A percentile compares a stretch with the other conserved stretches of the same genome.
Evolutionary conservation across 2,888 invertebrate genomes (phyloP).

Genomic region (Archips crataeganus): DNA sequence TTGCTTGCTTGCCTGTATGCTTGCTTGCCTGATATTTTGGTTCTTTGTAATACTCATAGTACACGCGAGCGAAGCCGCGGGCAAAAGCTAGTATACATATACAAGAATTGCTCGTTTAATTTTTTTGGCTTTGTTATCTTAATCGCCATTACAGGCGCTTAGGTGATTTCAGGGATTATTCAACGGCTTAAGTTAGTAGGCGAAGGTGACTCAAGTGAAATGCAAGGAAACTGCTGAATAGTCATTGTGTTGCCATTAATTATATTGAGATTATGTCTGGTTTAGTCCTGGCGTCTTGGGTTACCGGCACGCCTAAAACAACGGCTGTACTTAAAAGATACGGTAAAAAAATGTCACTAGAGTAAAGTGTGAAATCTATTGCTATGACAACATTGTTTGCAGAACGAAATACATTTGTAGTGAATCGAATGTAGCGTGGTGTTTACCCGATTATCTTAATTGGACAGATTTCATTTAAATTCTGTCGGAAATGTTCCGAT

Average conservation of each 20-base stretch:
- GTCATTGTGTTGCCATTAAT: slow-evolving; percentile 5
- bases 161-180: slow-evolving; percentile 1
- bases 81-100: too few species aligned
- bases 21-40: too few species aligned
- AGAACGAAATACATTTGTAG: background rate
- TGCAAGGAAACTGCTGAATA: slow-evolving; percentile 1
- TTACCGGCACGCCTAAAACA: background rate
- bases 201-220: slow-evolving; percentile 6
- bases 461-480: slow-evolving; percentile 65
- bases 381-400: background rate
- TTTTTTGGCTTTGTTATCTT: background rate
- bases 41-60: too few species aligned
- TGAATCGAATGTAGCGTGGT: slow-evolving; percentile 55
- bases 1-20: too few species aligned
- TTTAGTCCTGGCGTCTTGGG: background rate
- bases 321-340: background rate
- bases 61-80: too few species aligned
- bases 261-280: slow-evolving; percentile 1
- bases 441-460: slow-evolving; percentile 61
- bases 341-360: background rate
- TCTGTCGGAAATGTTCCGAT: slow-evolving; percentile 58
- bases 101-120: too few species aligned
- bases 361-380: background rate
- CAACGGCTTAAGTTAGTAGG: background rate
- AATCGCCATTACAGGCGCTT: background rate